Evolutionary conservation across 2,888 invertebrate genomes (phyloP).

Genomic region (Phragmatobia fuliginosa): DNA sequence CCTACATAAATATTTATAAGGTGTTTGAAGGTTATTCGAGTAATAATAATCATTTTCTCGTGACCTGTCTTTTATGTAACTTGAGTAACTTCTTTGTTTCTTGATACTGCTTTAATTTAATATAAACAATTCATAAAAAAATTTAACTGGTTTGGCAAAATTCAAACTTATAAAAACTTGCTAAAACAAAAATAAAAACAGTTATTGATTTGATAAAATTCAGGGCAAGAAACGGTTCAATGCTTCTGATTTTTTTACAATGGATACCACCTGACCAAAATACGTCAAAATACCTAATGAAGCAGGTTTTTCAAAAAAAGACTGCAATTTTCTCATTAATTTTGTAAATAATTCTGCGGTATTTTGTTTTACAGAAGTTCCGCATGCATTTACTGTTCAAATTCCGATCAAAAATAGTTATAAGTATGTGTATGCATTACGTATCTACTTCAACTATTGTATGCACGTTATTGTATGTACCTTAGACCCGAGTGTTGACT

Average conservation of each 20-base stretch:
- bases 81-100: not conserved
- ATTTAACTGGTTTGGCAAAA: not conserved
- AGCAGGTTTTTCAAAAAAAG: not conserved
- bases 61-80: not conserved
- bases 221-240: not conserved
- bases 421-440: no score
- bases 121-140: not conserved
- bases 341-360: no score
- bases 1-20: not conserved
- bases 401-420: no score
- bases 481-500: no score
- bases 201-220: not conserved
- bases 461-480: no score
- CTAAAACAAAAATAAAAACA: not conserved
- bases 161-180: not conserved
- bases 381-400: no score
- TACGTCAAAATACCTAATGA: not conserved
- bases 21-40: not conserved
- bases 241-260: not conserved
- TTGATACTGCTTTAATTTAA: not conserved
- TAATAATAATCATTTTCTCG: not conserved
- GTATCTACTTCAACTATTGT: no score
- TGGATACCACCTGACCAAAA: not conserved
- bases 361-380: no score
- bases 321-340: not conserved